Evolutionary conservation across 1,140 invertebrate genomes (phyloP).

Genomic region (Ephestia elutella): DNA sequence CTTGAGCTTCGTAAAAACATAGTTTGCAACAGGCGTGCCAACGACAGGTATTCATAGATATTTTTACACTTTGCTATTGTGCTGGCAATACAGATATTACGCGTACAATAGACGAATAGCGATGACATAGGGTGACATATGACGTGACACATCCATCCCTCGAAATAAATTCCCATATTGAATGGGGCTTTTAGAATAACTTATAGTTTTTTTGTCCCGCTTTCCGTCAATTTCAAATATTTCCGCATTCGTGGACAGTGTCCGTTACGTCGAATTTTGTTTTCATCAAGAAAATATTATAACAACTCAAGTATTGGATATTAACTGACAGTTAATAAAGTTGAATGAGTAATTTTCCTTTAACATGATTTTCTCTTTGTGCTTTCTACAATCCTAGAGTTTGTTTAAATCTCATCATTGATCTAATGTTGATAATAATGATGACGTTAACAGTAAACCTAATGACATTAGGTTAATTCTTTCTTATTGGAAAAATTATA

Average conservation of each 20-base stretch:
- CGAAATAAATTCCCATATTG: background rate
- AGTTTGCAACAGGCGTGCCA: background rate
- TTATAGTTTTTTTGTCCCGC: background rate
- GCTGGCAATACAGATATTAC: background rate
- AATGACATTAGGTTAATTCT: too few relatives aligned
- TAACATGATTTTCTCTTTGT: too few relatives aligned
- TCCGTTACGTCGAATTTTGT: background rate
- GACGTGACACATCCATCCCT: constrained; percentile 2
- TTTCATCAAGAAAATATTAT: background rate
- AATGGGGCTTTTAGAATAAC: background rate
- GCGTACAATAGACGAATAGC: constrained; percentile 3
- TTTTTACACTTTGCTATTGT: background rate
- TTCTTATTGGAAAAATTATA: too few relatives aligned
- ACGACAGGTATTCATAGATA: background rate
- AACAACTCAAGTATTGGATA: too few relatives aligned
- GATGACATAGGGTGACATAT: constrained; percentile 1
- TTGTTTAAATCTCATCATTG: too few relatives aligned
- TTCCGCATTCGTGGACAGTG: background rate
- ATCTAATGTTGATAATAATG: too few relatives aligned
- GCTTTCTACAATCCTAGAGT: too few relatives aligned
- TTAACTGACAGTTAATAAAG: too few relatives aligned
- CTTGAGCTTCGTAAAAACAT: too few relatives aligned
- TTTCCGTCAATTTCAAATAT: background rate
- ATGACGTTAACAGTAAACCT: too few relatives aligned
- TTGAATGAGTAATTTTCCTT: too few relatives aligned